Conservation (phyloP, 2,888 invertebrate genomes). For the Nyleta sp. region DNA sequence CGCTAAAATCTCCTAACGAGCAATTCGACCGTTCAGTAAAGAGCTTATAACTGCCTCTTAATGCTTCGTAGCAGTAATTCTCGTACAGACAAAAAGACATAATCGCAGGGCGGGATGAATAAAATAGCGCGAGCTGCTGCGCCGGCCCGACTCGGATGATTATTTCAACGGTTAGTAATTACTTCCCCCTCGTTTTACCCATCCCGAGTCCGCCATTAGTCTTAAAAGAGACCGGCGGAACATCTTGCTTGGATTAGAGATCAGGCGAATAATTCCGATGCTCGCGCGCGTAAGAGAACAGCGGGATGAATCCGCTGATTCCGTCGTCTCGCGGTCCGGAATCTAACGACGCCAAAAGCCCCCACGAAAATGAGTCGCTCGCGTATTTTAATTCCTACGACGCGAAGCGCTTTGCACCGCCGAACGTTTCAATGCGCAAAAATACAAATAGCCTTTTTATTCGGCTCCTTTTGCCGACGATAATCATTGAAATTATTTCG, state of each 20-base stretch:
- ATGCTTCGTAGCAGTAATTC: conserved; percentile 59
- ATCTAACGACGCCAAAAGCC: conserved; percentile 29
- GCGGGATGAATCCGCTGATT: conserved; percentile 54
- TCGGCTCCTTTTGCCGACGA: not conserved
- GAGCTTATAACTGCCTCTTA: conserved; percentile 63
- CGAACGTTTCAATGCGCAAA: conserved; percentile 10
- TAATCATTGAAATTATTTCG: conserved; percentile 17
- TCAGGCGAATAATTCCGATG: conserved; percentile 67
- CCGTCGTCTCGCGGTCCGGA: conserved; percentile 39
- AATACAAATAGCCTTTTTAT: conserved; percentile 1
- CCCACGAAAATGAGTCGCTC: conserved; percentile 18
- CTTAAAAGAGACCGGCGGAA: conserved; percentile 71
- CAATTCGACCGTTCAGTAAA: conserved; percentile 61
- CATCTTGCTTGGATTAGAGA: conserved; percentile 80
- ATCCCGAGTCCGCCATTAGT: conserved; percentile 68
- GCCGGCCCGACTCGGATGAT: conserved; percentile 70
- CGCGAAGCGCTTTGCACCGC: conserved; percentile 4
- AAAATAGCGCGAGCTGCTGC: conserved; percentile 63
- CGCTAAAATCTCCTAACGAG: conserved; percentile 61
- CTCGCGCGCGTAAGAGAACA: conserved; percentile 47
- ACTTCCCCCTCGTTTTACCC: conserved; percentile 76
- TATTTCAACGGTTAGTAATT: conserved; percentile 79
- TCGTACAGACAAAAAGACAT: conserved; percentile 64
- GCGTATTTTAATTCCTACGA: conserved; percentile 32
- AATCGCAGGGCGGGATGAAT: conserved; percentile 68